Evolutionary conservation across 2,797 vertebrate species (phyloP).

Genomic region (Enteromius radiatus): DNA sequence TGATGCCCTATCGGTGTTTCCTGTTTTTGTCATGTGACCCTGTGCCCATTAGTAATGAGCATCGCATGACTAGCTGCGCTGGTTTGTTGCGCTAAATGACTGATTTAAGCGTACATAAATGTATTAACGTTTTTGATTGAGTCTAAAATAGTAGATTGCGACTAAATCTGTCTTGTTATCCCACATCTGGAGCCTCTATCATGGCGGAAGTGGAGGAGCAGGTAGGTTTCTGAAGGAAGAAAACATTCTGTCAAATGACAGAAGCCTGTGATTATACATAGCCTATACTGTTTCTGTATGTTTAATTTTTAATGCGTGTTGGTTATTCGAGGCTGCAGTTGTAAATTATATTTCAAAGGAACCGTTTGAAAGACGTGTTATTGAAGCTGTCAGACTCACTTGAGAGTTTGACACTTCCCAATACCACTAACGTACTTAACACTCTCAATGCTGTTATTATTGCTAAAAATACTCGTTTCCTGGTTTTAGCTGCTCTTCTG

Average conservation of each 20-base stretch:
- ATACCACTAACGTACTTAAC: not conserved
- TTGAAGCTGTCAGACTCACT: not conserved
- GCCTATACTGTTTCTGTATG: not conserved
- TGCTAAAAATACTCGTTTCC: not conserved
- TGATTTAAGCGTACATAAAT: not conserved
- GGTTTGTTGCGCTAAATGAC: conserved; percentile 1
- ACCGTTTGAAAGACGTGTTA: not conserved
- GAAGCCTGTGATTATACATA: not conserved
- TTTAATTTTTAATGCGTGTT: not conserved
- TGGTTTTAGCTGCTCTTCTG: not conserved
- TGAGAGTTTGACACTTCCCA: too few relatives aligned
- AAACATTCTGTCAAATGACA: not conserved
- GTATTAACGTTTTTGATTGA: not conserved
- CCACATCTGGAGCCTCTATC: not conserved
- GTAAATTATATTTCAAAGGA: not conserved
- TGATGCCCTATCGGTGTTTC: conserved; percentile 59
- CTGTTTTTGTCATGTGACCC: conserved; percentile 79
- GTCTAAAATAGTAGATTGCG: not conserved
- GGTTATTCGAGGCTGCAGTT: conserved; percentile 1
- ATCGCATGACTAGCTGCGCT: not conserved
- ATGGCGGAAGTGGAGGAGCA: conserved; percentile 89
- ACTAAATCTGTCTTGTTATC: not conserved
- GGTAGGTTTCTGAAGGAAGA: conserved; percentile 71
- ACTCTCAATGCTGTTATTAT: too few relatives aligned
- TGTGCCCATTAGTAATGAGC: not conserved